phyloP scores from a whole-genome alignment of 2,888 invertebrate species.

The Sinohyriopsis cumingii region DNA sequence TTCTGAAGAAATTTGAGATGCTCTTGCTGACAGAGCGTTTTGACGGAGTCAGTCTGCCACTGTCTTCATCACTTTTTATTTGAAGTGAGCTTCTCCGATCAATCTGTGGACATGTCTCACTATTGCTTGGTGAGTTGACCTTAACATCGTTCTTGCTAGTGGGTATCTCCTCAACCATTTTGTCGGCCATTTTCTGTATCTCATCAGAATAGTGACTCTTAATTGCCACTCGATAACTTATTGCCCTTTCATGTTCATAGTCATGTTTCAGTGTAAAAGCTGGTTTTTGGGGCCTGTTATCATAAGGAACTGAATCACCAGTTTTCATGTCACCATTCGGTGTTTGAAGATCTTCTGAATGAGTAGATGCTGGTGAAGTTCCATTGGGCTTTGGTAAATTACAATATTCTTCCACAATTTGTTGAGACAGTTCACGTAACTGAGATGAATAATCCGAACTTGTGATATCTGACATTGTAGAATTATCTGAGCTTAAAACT shows the following conservation, averaged over 20 bases:
- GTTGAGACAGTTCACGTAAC: constrained; percentile 53
- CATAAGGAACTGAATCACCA: constrained; percentile 9
- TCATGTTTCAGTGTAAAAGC: constrained; percentile 37
- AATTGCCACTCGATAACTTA: constrained; percentile 57
- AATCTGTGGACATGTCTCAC: constrained; percentile 23
- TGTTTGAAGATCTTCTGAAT: constrained; percentile 14
- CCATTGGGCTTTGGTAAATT: constrained; percentile 8
- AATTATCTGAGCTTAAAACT: constrained; percentile 13
- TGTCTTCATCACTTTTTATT: constrained; percentile 28
- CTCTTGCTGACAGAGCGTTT: constrained; percentile 63
- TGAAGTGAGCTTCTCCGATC: constrained; percentile 38
- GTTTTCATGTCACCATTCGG: constrained; percentile 26
- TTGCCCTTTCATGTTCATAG: constrained; percentile 56
- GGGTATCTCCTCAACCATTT: constrained; percentile 27
- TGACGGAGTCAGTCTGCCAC: constrained; percentile 49
- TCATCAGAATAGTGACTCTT: constrained; percentile 54
- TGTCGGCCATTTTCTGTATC: constrained; percentile 38
- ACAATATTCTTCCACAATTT: constrained; percentile 58
- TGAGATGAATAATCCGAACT: constrained; percentile 51
- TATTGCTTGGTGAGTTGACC: constrained; percentile 17
- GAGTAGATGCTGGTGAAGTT: constrained; percentile 13
- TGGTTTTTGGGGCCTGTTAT: constrained; percentile 15
- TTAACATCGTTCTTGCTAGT: constrained; percentile 20
- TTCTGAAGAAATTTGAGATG: constrained; percentile 65
- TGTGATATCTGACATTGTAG: constrained; percentile 34